phyloP scores from a whole-genome alignment of 2,113 vertebrate genomes.

The Sceloporus tristichus region DNA sequence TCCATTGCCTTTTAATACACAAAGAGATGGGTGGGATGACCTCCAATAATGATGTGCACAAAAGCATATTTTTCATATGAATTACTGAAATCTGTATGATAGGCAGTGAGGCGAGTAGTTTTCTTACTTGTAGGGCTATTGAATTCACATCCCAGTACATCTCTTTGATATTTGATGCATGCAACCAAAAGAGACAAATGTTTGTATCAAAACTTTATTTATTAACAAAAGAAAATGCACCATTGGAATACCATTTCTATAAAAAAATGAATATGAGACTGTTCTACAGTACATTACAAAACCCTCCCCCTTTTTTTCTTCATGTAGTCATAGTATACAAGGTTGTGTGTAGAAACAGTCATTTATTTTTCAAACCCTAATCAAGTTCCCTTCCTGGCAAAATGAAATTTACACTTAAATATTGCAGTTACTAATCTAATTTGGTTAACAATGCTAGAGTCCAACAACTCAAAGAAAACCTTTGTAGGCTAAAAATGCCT shows the following conservation, averaged over 20 bases:
- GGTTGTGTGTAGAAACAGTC: constrained; percentile 91
- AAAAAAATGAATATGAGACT: constrained; percentile 92
- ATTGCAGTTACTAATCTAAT: constrained; percentile 90
- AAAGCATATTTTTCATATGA: not conserved
- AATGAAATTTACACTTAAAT: constrained; percentile 89
- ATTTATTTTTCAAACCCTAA: constrained; percentile 77
- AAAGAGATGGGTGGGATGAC: not conserved
- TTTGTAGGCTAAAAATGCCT: constrained; percentile 78
- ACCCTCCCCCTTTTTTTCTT: constrained; percentile 78
- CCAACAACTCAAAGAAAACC: constrained; percentile 81
- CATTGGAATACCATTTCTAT: constrained; percentile 96
- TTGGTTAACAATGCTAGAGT: constrained; percentile 88
- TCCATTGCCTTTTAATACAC: not conserved
- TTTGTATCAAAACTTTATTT: constrained; percentile 99
- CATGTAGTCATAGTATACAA: constrained; percentile 88
- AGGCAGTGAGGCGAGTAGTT: not conserved
- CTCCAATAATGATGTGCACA: not conserved
- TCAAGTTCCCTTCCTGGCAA: constrained; percentile 79
- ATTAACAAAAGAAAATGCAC: constrained; percentile 94
- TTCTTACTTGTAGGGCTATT: not conserved
- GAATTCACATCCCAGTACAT: not conserved
- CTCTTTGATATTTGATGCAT: not conserved
- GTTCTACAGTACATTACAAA: constrained; percentile 97
- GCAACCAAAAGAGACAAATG: constrained; percentile 12
- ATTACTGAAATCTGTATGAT: not conserved